Evolutionary conservation across 1,140 invertebrate species (phyloP), one percentile per base, ranked within the genome.

Genomic region (Penaeus vannamei): DNA sequence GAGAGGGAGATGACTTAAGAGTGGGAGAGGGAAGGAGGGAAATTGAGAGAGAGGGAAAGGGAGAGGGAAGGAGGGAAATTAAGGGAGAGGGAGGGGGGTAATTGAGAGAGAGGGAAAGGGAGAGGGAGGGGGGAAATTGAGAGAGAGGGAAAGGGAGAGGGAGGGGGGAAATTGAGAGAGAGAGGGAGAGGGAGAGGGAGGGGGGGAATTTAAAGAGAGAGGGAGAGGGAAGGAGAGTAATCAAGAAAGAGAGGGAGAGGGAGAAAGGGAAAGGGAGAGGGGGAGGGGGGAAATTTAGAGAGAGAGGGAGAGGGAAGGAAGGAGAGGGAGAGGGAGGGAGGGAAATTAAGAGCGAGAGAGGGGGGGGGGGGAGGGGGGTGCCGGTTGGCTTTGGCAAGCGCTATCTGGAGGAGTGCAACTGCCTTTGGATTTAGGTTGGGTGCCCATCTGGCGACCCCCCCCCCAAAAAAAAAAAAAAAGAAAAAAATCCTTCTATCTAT

Each of bases 291-390:
- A 46, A 81, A 17, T 59, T 32, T 2, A 79, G 79, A 72, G 22
- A 72, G 66, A 72, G 46, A 53, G 10, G 10, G 66, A 26, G 22
- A 42, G 8, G 8, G 20, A 42, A 8, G 23, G 0, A 69, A 20
- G 8, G 17, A 32, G 42, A n/a, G 22, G 22, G 77, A 23, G 42
- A n/a, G 77, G 23, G 79, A 80, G 42, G 53, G 77, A 46, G 36
- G 53, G 77, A 80, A 59, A 80, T 42, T 12, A 46, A 59, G 79
- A 81, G 79, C 20, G 79, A 81, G 79, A 81, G 79, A 81, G 79
- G 29, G 79, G 29, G 29, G 59, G 77, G 59, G 77, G 59, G 77
- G 42, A 32, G 60, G 79, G 60, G 79, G 29, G 77, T n/a, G 42
- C 53, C 53, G 53, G 53, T 53, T 53, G 53, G 53, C 12, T 53